Base-by-base conservation (phyloP, 1,140 invertebrate genomes). In the Oreohelix idahoensis region DNA sequence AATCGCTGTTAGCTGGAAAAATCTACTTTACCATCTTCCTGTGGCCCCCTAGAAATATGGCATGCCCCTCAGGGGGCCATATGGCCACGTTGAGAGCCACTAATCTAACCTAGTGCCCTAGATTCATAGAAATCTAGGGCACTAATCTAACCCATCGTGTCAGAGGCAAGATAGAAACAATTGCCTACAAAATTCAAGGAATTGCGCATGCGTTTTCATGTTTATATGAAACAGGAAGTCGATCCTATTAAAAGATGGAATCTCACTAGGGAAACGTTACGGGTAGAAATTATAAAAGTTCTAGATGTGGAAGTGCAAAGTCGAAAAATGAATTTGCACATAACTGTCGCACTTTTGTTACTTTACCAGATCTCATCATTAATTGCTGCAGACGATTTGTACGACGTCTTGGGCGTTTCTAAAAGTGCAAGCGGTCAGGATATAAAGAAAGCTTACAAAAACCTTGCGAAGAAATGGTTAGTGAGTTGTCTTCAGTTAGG, bases 361-460 rank as follows among this genome's bases (percentile, higher is more conserved):
- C 29, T 66, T 29, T 66, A 23, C 17, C 1, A 8, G n/a, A 32
- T 32, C 63, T 4, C 49, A 53, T 23, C n/a, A 26, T 53, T 36
- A 51, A 38, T 23, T 71, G 79, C 63, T n/a, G 38, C 79, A 13
- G 69, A 90, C 58, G 88, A 91, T 93, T 96, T 97, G 11, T 99
- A 99, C 91, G 94, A 96, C 91, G 95, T 96, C 88, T 93, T 99
- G 51, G 96, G 96, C 1, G 94, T 99, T 63, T 93, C 94, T 79
- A 95, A 94, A 88, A 94, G 94, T 86, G 96, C 97, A 1, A 95
- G 94, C 23, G 88, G 95, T 13, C 94, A 95, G 86, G 96, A 98
- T 88, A 97, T 99, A 81, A 95, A 96, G 87, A 96, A 96, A 91
- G 96, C 97, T 0, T 99, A 98, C 89, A 97, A 97, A 90, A 95